These are phyloP conservation scores for Aplodontia rufa DNA, from an alignment of 2,113 vertebrate species.

Conservation along the genomic window DNA sequence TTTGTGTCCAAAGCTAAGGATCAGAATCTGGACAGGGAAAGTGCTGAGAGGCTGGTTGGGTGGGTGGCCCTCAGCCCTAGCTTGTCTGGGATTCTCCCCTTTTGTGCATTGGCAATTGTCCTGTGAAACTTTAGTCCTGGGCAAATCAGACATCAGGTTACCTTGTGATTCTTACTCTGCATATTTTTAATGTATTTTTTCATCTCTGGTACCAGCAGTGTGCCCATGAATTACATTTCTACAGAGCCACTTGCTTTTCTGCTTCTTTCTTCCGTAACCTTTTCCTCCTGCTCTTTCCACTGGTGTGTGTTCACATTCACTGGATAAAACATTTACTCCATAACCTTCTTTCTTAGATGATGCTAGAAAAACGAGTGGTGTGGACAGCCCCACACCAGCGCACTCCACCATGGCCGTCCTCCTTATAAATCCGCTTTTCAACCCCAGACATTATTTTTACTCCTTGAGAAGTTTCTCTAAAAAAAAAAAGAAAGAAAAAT, in stretches of 20 bases:
- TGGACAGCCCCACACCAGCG: not conserved
- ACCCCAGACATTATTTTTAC: not conserved
- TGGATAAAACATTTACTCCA: fast-evolving
- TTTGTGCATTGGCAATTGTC: fast-evolving
- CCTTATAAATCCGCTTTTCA: not conserved
- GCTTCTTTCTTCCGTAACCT: not conserved
- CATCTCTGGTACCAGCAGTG: not conserved
- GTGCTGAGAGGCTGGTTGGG: fast-evolving
- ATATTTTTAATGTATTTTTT: not conserved
- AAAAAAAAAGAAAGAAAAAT: constrained; percentile 30
- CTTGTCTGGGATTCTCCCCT: fast-evolving
- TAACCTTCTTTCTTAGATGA: not conserved
- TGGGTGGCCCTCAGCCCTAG: fast-evolving
- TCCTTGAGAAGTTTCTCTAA: constrained; percentile 30
- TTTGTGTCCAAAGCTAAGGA: not conserved
- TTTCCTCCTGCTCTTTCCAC: not conserved
- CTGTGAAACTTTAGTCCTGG: not conserved
- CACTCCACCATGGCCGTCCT: not conserved
- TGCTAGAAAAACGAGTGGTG: not conserved
- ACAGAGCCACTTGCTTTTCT: not conserved
- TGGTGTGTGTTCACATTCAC: not conserved
- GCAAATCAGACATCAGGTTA: fast-evolving
- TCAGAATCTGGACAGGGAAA: not conserved
- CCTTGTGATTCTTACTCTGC: fast-evolving
- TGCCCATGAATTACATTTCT: fast-evolving